Evolutionary conservation across 2,888 invertebrate species (phyloP).

Genomic region (Drosophila multiciliata): DNA sequence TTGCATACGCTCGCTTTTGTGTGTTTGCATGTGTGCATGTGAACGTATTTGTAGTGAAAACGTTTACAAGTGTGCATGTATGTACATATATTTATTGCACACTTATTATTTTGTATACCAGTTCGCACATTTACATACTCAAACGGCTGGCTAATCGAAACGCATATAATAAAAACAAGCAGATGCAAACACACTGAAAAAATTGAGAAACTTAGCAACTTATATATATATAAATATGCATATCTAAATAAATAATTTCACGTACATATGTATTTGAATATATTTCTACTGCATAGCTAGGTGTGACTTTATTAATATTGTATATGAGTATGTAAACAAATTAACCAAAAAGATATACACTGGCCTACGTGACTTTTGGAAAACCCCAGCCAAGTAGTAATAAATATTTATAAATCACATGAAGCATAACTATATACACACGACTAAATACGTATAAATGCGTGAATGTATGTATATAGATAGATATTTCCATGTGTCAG

Average conservation of each 20-base stretch:
- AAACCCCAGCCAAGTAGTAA: conserved; percentile 18
- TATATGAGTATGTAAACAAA: conserved; percentile 7
- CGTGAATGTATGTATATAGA: neutral
- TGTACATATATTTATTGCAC: neutral
- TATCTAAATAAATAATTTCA: neutral
- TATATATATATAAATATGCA: neutral
- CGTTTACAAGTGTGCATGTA: neutral
- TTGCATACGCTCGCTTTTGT: neutral
- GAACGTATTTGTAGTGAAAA: neutral
- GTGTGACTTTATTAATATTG: neutral
- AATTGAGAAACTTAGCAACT: neutral
- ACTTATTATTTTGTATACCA: conserved; percentile 8
- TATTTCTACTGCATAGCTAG: conserved; percentile 1
- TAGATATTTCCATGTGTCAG: neutral
- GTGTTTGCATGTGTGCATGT: conserved; percentile 2
- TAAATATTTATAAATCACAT: conserved; percentile 9
- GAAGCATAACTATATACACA: neutral
- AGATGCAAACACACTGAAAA: conserved; percentile 21
- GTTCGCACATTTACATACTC: conserved; percentile 17
- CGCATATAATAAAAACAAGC: conserved; percentile 4
- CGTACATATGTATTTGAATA: neutral
- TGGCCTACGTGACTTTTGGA: conserved; percentile 46
- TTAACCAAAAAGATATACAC: conserved; percentile 7
- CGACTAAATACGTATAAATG: neutral
- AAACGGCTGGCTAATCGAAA: conserved; percentile 17